Evolutionary conservation across 2,888 invertebrate species (phyloP).

Genomic region (Eucera pruinosa): DNA sequence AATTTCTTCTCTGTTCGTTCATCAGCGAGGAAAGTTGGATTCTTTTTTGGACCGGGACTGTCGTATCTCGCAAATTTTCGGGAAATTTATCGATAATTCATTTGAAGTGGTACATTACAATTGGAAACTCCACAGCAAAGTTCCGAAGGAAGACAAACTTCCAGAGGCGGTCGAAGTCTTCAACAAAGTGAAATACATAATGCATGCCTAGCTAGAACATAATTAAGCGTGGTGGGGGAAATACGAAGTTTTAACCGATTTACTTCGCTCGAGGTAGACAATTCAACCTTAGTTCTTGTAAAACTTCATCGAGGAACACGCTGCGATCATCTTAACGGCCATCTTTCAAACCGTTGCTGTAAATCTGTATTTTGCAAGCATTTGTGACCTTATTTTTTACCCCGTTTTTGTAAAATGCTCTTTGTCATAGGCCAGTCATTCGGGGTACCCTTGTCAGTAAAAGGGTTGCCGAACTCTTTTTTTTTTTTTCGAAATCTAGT

Average conservation of each 20-base stretch:
- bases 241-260: slow-evolving; percentile 53
- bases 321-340: slow-evolving; percentile 18
- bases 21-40: slow-evolving; percentile 27
- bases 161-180: slow-evolving; percentile 41
- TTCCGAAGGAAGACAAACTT: slow-evolving; percentile 52
- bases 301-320: slow-evolving; percentile 15
- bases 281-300: neutral
- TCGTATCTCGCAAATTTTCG: slow-evolving; percentile 24
- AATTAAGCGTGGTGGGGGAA: slow-evolving; percentile 41
- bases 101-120: slow-evolving; percentile 51
- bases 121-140: slow-evolving; percentile 47
- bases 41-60: slow-evolving; percentile 10
- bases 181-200: slow-evolving; percentile 58
- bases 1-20: slow-evolving; percentile 7
- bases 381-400: neutral
- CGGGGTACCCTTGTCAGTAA: no score
- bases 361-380: neutral
- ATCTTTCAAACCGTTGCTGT: neutral
- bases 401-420: no score
- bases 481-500: no score
- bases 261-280: slow-evolving; percentile 26
- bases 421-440: no score
- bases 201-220: slow-evolving; percentile 51
- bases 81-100: slow-evolving; percentile 53
- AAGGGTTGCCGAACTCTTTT: no score